Evolutionary conservation across 1,140 invertebrate species (phyloP), one percentile per base, ranked within the genome.

Genomic region (Megathymus violae): DNA sequence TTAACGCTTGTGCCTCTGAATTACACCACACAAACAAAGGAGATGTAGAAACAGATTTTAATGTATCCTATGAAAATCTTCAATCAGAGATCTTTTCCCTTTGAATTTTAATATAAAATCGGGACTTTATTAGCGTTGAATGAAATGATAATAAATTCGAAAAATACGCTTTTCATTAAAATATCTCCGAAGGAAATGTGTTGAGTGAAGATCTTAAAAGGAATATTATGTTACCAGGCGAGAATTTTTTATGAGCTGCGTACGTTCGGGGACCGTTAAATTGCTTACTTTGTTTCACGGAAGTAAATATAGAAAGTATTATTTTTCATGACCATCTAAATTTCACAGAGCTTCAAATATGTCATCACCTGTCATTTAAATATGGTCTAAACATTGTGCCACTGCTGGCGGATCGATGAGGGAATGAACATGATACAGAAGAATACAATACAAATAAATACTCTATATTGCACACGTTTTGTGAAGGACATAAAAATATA

Each of bases 31-130:
- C 60, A 59, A 78, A 77, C 67, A 76, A 64, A 68, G 78, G 72
- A 80, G 74, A 81, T 66, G 74, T 86, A 67, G 80, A 86, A 87
- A 88, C 85, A 90, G 88, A 88, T 90, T 90, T 90, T 88, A 87
- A 90, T 87, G 88, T 78, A 85, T 88, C 85, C 85, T 87, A 90
- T 88, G 88, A 90, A 89, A 88, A 88, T 90, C 78, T 87, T 85
- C 80, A 81, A 85, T 79, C 84, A 72, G 69, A 74, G 79, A 75
- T 77, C 78, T 56, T 44, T 44, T 83, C 79, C 73, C 79, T 87
- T 85, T 86, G 87, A 87, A 88, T 88, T 88, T 89, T 88, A 87
- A 88, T 90, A 88, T 88, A 79, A 83, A 85, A 86, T 88, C 75
- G 80, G 62, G 73, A 83, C 60, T 87, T 87, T 89, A 88, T 88